These are phyloP conservation scores for Budorcas taxicolor DNA, from an alignment of 2,113 vertebrate genomes.

Conservation along the genomic window DNA sequence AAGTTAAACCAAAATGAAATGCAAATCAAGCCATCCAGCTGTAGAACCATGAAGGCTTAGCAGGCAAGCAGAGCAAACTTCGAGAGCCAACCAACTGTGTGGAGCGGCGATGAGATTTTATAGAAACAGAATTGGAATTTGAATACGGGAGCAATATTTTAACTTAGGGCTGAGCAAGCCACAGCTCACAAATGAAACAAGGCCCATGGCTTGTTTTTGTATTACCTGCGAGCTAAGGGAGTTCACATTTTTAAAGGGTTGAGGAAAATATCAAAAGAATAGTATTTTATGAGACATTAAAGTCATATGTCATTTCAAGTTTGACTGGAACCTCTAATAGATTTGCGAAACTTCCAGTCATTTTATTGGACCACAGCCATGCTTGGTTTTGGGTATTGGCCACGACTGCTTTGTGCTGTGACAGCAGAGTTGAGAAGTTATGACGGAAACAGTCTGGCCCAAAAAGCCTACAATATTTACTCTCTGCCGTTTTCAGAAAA, in stretches of 20 bases:
- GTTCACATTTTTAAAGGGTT: not conserved
- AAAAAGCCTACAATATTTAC: not conserved
- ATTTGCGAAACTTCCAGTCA: not conserved
- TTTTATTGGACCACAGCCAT: not conserved
- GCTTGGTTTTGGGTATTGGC: not conserved
- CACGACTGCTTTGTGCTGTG: fast-evolving
- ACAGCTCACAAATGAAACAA: not conserved
- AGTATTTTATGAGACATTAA: not conserved
- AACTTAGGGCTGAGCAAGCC: not conserved
- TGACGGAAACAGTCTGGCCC: not conserved
- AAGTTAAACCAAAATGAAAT: not conserved
- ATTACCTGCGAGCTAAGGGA: not conserved
- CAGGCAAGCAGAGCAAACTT: not conserved
- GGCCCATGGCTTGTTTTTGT: not conserved
- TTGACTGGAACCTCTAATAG: not conserved
- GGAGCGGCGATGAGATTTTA: not conserved
- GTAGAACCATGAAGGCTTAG: not conserved
- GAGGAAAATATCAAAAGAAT: not conserved
- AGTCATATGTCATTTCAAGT: not conserved
- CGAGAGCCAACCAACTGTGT: not conserved
- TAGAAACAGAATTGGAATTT: not conserved
- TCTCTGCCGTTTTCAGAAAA: not conserved
- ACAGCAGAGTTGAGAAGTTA: not conserved
- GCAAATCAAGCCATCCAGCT: not conserved
- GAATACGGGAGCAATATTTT: not conserved